Conservation (phyloP, 2,113 vertebrate genomes). For the Pollimyrus isidori region DNA sequence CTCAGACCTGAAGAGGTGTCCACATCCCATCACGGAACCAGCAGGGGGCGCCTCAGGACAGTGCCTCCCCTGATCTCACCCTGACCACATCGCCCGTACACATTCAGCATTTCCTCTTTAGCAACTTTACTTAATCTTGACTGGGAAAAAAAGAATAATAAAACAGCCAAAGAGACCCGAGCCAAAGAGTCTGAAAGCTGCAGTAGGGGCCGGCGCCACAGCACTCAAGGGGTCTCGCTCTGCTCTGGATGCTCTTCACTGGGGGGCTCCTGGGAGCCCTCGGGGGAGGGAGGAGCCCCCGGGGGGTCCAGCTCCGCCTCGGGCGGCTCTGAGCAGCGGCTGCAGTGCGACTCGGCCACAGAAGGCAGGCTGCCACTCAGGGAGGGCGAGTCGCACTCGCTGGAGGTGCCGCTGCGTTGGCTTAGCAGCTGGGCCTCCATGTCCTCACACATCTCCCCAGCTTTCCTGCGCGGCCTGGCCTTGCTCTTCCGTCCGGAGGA, state of each 20-base stretch:
- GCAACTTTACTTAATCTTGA: not conserved
- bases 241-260: not conserved
- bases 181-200: not conserved
- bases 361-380: conserved; percentile 92
- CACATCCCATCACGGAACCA: not conserved
- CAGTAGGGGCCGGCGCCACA: not conserved
- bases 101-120: not conserved
- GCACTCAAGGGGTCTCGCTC: not conserved
- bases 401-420: conserved; percentile 87
- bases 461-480: conserved; percentile 71
- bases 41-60: not conserved
- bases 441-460: conserved; percentile 80
- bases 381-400: conserved; percentile 90
- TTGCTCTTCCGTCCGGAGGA: conserved; percentile 76
- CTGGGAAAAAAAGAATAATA: not conserved
- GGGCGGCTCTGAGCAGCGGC: conserved; percentile 81
- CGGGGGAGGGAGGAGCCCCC: not conserved
- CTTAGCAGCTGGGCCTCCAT: conserved; percentile 84
- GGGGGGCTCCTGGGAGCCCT: not conserved
- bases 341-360: conserved; percentile 83
- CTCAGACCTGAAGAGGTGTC: not conserved
- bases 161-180: not conserved
- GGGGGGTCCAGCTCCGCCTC: conserved; percentile 50
- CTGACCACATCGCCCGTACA: not conserved
- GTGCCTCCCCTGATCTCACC: not conserved